Percentiles rank a stretch among this genome's conserved stretches.
These are phyloP conservation scores for Porites rus DNA, from an alignment of 92 coral and sea anemone genomes.

Conservation along the genomic window DNA sequence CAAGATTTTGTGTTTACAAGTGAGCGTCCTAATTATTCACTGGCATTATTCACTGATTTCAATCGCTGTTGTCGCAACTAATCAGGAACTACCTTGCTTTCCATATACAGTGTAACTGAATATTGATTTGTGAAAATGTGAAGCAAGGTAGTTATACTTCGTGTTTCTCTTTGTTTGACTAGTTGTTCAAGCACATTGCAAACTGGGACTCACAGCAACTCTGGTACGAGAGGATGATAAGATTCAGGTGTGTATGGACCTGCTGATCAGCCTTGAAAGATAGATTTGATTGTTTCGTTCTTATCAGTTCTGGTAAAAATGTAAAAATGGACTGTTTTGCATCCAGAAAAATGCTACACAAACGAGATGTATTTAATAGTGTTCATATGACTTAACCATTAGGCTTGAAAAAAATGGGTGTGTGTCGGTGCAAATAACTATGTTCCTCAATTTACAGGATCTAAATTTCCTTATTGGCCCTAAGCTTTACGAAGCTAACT, in stretches of 20 bases:
- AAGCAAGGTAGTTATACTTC: background rate
- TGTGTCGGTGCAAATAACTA: background rate
- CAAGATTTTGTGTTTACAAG: too few relatives aligned
- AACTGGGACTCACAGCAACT: conserved; percentile 98
- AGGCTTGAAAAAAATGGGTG: too few relatives aligned
- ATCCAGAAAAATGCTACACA: background rate
- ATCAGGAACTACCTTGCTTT: too few relatives aligned
- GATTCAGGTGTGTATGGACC: conserved; percentile 77
- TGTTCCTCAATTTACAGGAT: conserved; percentile 58
- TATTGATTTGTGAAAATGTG: background rate
- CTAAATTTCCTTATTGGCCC: conserved; percentile 97
- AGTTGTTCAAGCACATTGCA: conserved; percentile 99
- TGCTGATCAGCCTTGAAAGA: background rate
- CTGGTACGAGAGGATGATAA: conserved; percentile 98
- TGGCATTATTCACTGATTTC: too few relatives aligned
- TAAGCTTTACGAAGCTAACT: conserved; percentile 97
- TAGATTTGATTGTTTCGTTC: background rate
- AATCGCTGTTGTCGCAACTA: too few relatives aligned
- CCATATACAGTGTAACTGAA: background rate
- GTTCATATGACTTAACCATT: too few relatives aligned
- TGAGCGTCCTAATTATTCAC: too few relatives aligned
- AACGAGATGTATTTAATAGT: background rate
- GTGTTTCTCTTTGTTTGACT: background rate
- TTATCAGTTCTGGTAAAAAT: too few relatives aligned
- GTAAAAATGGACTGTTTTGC: background rate